These are phyloP conservation scores for Cheilosia vernalis DNA, from an alignment of 2,888 invertebrate species.

Conservation along the genomic window DNA sequence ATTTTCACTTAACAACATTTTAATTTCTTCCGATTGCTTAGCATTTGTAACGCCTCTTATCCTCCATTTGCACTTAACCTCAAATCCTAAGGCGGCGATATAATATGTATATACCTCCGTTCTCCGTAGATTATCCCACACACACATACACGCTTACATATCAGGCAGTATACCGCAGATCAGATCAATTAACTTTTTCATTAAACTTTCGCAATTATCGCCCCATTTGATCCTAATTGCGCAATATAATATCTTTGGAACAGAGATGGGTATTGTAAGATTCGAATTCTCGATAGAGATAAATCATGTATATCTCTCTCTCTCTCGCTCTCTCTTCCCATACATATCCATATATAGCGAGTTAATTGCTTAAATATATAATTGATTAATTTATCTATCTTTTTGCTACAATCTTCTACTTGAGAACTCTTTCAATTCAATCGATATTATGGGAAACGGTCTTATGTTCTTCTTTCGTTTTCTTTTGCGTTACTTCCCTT, in stretches of 20 bases:
- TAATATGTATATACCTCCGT: constrained; percentile 5
- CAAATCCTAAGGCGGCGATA: constrained; percentile 10
- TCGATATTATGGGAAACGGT: constrained; percentile 40
- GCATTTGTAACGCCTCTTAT: constrained; percentile 18
- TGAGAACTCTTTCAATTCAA: constrained; percentile 63
- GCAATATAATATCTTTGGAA: constrained; percentile 69
- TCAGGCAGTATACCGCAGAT: constrained; percentile 52
- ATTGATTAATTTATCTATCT: constrained; percentile 75
- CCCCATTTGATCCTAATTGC: constrained; percentile 75
- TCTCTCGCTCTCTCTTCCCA: not conserved
- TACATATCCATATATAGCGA: constrained; percentile 12
- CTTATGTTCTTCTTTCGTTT: constrained; percentile 28
- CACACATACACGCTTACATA: not conserved
- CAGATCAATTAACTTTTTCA: constrained; percentile 75
- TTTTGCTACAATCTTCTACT: constrained; percentile 63
- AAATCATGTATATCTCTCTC: constrained; percentile 59
- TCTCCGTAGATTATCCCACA: not conserved
- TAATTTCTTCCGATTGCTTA: constrained; percentile 29
- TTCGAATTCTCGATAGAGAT: constrained; percentile 66
- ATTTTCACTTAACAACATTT: constrained; percentile 15
- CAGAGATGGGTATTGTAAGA: constrained; percentile 49
- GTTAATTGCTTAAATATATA: constrained; percentile 75
- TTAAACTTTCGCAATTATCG: constrained; percentile 75
- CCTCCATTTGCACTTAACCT: constrained; percentile 44
- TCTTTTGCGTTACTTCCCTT: constrained; percentile 54